Percentiles rank a stretch among this genome's conserved stretches.
These are phyloP conservation scores for Galbula dea DNA, from an alignment of 2,113 vertebrate genomes.

Conservation along the genomic window DNA sequence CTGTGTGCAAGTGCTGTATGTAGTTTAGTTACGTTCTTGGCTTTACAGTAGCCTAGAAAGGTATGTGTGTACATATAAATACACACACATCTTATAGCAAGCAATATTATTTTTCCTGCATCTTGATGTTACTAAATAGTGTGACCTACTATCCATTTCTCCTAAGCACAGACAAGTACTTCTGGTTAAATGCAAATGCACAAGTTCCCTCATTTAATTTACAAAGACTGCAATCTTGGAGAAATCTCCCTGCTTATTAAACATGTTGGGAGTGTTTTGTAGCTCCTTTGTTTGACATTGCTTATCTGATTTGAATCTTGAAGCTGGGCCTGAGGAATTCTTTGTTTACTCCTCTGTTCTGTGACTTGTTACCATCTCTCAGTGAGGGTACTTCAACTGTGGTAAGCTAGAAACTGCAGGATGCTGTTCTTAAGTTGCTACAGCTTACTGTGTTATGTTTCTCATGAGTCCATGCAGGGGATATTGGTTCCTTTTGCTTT, in stretches of 20 bases:
- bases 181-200: not conserved
- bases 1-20: not conserved
- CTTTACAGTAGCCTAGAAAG: not conserved
- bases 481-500: not conserved
- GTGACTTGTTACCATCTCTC: not conserved
- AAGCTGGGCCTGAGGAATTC: not conserved
- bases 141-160: not conserved
- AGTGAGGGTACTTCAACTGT: not conserved
- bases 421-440: not conserved
- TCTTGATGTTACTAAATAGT: not conserved
- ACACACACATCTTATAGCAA: no score
- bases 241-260: not conserved
- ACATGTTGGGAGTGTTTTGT: not conserved
- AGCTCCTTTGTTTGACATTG: conserved; percentile 1
- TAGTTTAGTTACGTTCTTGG: not conserved
- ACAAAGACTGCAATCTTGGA: not conserved
- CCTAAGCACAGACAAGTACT: not conserved
- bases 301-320: not conserved
- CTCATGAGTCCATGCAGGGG: rapidly evolving
- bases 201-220: not conserved
- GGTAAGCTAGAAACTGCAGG: not conserved
- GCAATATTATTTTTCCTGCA: not conserved
- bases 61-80: not conserved
- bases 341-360: not conserved
- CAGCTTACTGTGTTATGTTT: not conserved